Conservation (phyloP, 2,888 invertebrate species). For the Prenolepis imparis region DNA sequence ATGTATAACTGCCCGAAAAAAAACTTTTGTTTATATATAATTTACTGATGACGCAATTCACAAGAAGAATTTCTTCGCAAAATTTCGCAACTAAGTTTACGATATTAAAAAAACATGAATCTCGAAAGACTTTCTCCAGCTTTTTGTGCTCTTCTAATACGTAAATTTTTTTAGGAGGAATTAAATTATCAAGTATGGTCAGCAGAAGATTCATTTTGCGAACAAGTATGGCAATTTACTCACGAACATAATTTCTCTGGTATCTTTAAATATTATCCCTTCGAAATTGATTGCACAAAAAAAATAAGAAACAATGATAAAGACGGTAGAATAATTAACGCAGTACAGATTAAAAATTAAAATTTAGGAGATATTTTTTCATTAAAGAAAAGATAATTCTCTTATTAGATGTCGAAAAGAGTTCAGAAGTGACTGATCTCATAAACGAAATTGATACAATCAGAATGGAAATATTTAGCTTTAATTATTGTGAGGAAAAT, state of each 20-base stretch:
- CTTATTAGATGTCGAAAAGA: constrained; percentile 12
- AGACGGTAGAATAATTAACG: neutral
- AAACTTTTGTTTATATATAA: neutral
- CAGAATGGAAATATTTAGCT: constrained; percentile 55
- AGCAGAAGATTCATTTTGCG: constrained; percentile 68
- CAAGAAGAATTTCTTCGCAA: neutral
- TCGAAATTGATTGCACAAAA: constrained; percentile 7
- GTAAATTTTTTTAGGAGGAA: constrained; percentile 68
- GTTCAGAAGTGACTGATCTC: constrained; percentile 42
- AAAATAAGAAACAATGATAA: neutral
- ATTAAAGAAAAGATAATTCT: constrained; percentile 10
- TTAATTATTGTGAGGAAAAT: constrained; percentile 25
- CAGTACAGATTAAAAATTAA: neutral
- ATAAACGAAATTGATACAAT: constrained; percentile 59
- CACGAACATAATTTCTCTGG: constrained; percentile 67
- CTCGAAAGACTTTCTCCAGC: too few species aligned
- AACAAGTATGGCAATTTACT: constrained; percentile 75
- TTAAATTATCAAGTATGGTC: constrained; percentile 71
- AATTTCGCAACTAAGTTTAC: too few species aligned
- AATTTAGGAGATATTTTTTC: neutral
- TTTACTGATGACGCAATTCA: neutral
- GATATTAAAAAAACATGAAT: too few species aligned
- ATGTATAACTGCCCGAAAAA: neutral
- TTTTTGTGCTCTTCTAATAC: too few species aligned
- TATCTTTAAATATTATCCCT: constrained; percentile 51